A percentile compares a stretch with the other conserved stretches of the same genome.
These are phyloP conservation scores for Ophion ventricosus DNA, from an alignment of 2,888 invertebrate genomes.

Conservation along the genomic window DNA sequence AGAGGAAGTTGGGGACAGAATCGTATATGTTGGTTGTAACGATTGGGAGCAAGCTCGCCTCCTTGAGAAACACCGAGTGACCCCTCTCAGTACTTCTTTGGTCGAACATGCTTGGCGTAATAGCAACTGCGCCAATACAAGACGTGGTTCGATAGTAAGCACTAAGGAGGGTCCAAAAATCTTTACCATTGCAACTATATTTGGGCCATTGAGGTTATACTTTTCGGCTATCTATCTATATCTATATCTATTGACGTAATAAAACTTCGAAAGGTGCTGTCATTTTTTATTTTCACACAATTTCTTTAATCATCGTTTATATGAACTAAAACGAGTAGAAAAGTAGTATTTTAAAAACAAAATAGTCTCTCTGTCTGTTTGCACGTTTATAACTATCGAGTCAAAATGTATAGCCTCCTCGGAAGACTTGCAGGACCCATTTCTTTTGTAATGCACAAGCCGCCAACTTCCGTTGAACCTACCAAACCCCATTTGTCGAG, in stretches of 20 bases:
- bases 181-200: background rate
- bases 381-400: too few relatives aligned
- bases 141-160: background rate
- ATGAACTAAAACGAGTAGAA: too few relatives aligned
- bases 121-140: background rate
- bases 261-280: too few relatives aligned
- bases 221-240: background rate
- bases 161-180: background rate
- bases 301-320: too few relatives aligned
- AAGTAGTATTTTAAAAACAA: too few relatives aligned
- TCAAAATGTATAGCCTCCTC: too few relatives aligned
- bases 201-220: background rate
- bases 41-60: conserved; percentile 31
- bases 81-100: conserved; percentile 33
- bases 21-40: conserved; percentile 29
- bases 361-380: too few relatives aligned
- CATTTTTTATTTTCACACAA: too few relatives aligned
- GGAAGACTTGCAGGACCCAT: too few relatives aligned
- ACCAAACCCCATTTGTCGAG: too few relatives aligned
- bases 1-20: background rate
- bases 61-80: conserved; percentile 29
- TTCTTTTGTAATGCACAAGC: too few relatives aligned
- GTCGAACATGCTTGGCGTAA: background rate
- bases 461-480: too few relatives aligned
- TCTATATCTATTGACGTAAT: background rate